Evolutionary conservation across 2,113 vertebrate genomes (phyloP), one percentile per base, ranked within the genome.

Genomic region (Paraplagusia blochii): DNA sequence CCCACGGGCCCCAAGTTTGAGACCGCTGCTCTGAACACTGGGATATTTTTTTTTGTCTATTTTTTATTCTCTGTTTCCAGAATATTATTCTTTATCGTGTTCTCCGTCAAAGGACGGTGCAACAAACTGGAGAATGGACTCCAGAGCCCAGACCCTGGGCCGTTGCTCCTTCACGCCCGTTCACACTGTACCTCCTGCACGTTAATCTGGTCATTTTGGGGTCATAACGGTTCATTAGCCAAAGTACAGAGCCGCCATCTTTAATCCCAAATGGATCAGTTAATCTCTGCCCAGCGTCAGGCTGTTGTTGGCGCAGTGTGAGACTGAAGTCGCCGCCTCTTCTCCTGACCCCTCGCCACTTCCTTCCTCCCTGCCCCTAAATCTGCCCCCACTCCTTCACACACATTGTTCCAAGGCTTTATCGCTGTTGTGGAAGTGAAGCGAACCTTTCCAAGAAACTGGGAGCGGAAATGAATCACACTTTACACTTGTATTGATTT

Each of bases 201-300:
- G 70, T 70, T 84, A 81, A 84, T 86, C 82, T 71, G 66, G 53
- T 81, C 51, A 63, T 81, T 81, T 80, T 75, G 71, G 35, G 80
- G 77, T 85, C 69, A 77, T 68, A 59, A 48, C 60, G 65, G 74
- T 74, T 83, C 68, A 76, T 85, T 88, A 83, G 76, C 78, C 83
- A 55, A 79, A 80, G 79, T 57, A 52, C 62, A 14, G 36, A 74
- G 76, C 76, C 82, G 75, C 82, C 77, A 67, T 83, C 44, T 85
- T 74, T 88, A 89, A 88, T 87, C 86, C 80, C 78, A 83, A 79
- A 87, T 83, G 76, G 88, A 87, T 82, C 85, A 83, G 61, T 81
- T 87, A 87, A 90, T 89, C 84, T 80, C 46, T n/a, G 63, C 78
- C 56, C 58, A 70, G 33, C 44, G 54, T 74, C 68, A 22, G 70